Evolutionary conservation across 2,797 vertebrate genomes (phyloP).

Genomic region (Fistularia commersonii): DNA sequence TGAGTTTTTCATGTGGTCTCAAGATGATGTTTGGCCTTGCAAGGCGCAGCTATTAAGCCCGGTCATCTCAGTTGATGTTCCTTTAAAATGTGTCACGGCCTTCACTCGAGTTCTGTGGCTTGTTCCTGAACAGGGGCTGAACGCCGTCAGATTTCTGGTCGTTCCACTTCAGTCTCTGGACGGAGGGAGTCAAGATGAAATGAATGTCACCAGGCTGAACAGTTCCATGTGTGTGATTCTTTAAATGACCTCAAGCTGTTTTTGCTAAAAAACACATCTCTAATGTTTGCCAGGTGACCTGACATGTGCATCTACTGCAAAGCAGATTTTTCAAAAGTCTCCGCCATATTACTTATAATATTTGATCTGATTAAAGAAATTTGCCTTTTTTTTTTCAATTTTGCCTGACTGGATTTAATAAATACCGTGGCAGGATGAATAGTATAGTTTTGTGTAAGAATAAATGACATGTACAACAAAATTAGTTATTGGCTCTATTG

Average conservation of each 20-base stretch:
- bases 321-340: slow-evolving; percentile 1
- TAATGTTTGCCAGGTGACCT: slow-evolving; percentile 15
- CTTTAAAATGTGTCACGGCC: background rate
- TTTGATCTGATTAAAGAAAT: no score
- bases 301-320: background rate
- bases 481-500: no score
- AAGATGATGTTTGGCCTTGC: no score
- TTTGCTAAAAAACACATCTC: slow-evolving; percentile 37
- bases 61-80: no score
- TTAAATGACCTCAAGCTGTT: slow-evolving; percentile 44
- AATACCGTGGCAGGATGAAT: no score
- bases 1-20: no score
- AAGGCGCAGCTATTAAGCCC: no score
- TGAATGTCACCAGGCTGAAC: slow-evolving; percentile 37
- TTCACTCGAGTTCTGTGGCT: background rate
- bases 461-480: no score
- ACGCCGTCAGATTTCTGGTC: slow-evolving; percentile 34
- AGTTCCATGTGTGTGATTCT: slow-evolving; percentile 57
- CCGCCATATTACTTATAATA: no score
- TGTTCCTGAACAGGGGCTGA: slow-evolving; percentile 14
- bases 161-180: slow-evolving; percentile 35
- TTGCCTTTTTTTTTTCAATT: no score
- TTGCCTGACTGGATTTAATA: no score
- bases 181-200: slow-evolving; percentile 25
- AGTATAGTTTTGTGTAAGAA: no score